Evolutionary conservation across 2,888 invertebrate species (phyloP).

Genomic region (Perizoma flavofasciatum): DNA sequence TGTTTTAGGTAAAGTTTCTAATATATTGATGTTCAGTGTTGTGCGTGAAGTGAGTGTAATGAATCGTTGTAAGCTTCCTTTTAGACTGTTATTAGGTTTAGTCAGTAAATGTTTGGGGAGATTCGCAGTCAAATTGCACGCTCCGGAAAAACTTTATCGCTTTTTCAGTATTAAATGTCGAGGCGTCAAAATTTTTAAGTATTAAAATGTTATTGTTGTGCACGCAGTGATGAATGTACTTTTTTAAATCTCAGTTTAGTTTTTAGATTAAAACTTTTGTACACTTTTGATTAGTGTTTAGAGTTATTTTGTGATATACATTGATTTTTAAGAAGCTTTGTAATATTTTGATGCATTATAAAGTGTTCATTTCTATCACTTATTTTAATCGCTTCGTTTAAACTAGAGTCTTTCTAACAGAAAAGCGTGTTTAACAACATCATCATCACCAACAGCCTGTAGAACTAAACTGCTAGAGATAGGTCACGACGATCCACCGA

Average conservation of each 20-base stretch:
- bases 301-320: slow-evolving; percentile 41
- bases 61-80: slow-evolving; percentile 47
- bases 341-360: slow-evolving; percentile 1
- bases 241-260: slow-evolving; percentile 37
- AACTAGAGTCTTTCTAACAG: too few species aligned
- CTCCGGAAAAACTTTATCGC: slow-evolving; percentile 18
- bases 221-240: slow-evolving; percentile 8
- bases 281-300: slow-evolving; percentile 41
- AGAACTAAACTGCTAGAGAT: too few species aligned
- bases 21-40: slow-evolving; percentile 56
- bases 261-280: slow-evolving; percentile 43
- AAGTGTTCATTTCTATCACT: slow-evolving; percentile 4
- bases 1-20: slow-evolving; percentile 29
- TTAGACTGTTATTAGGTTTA: slow-evolving; percentile 66
- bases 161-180: slow-evolving; percentile 72
- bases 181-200: slow-evolving; percentile 49
- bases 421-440: too few species aligned
- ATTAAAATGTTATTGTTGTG: slow-evolving; percentile 27
- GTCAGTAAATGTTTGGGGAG: slow-evolving; percentile 25
- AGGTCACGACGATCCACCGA: too few species aligned
- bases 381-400: too few species aligned
- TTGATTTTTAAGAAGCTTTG: slow-evolving; percentile 30
- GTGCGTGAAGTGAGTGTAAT: slow-evolving; percentile 50
- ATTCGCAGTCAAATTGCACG: slow-evolving; percentile 11
- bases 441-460: too few species aligned